Evolutionary conservation across 2,888 invertebrate species (phyloP).

Genomic region (Anthoptus insignis): DNA sequence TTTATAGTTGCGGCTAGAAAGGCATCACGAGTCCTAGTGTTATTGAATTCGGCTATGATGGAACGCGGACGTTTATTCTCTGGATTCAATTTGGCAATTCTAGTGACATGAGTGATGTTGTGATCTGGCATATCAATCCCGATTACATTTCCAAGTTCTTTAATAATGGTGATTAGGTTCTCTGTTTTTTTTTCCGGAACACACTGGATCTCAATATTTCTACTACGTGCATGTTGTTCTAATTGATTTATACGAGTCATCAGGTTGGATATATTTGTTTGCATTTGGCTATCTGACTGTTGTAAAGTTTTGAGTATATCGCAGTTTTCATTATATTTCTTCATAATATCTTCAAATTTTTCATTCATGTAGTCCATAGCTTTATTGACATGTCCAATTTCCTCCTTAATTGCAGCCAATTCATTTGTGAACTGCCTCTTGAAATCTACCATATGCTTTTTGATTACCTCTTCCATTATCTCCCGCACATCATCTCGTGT

Average conservation of each 20-base stretch:
- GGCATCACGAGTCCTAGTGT: neutral
- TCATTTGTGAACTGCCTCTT: neutral
- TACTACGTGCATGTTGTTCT: slow-evolving; percentile 27
- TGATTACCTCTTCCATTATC: too few relatives aligned
- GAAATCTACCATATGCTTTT: too few relatives aligned
- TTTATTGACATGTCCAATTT: neutral
- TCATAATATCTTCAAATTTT: slow-evolving; percentile 1
- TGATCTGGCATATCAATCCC: neutral
- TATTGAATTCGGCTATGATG: neutral
- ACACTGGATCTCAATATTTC: slow-evolving; percentile 31
- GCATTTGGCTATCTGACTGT: neutral
- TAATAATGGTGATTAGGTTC: slow-evolving; percentile 15
- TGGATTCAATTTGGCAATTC: slow-evolving; percentile 9
- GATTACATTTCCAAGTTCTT: slow-evolving; percentile 19
- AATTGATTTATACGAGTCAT: slow-evolving; percentile 13
- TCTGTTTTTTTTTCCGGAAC: slow-evolving; percentile 35
- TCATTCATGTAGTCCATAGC: slow-evolving; percentile 13
- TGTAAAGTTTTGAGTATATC: neutral
- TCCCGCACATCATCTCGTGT: too few relatives aligned
- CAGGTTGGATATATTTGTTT: slow-evolving; percentile 1
- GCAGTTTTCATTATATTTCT: neutral
- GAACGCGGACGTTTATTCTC: slow-evolving; percentile 16
- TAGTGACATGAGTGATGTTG: neutral
- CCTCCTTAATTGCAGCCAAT: neutral
- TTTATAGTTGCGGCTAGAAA: neutral